phyloP scores from a whole-genome alignment of 1,140 invertebrate genomes.

The Ditylenchus dipsaci region DNA sequence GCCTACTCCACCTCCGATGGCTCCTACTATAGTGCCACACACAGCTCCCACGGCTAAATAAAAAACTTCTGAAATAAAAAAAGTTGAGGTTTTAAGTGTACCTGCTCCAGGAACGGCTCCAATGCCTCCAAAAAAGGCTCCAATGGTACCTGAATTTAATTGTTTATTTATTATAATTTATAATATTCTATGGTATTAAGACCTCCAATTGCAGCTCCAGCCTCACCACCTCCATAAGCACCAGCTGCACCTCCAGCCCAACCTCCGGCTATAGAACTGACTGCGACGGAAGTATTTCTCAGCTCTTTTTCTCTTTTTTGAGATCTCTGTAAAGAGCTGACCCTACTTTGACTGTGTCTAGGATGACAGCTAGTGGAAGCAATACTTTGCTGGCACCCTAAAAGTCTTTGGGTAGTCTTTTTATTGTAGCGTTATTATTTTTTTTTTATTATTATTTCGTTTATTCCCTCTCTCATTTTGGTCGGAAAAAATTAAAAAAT shows the following conservation, averaged over 20 bases:
- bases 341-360: background rate
- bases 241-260: background rate
- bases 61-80: too few relatives aligned
- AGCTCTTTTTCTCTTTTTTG: background rate
- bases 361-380: background rate
- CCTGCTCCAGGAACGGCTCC: constrained; percentile 1
- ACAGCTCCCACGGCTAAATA: background rate
- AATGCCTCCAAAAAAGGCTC: background rate
- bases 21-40: background rate
- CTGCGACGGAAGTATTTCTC: background rate
- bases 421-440: background rate
- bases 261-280: background rate
- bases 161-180: background rate
- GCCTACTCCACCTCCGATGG: background rate
- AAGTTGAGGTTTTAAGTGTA: too few relatives aligned
- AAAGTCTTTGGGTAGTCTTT: background rate
- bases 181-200: background rate
- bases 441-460: background rate
- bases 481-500: too few relatives aligned
- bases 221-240: background rate
- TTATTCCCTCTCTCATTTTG: background rate
- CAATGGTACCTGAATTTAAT: background rate
- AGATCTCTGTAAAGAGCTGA: background rate
- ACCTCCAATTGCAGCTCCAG: background rate
- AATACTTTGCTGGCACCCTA: constrained; percentile 1